Conservation (phyloP, 1,140 invertebrate species). For the Bombus fervidus region DNA sequence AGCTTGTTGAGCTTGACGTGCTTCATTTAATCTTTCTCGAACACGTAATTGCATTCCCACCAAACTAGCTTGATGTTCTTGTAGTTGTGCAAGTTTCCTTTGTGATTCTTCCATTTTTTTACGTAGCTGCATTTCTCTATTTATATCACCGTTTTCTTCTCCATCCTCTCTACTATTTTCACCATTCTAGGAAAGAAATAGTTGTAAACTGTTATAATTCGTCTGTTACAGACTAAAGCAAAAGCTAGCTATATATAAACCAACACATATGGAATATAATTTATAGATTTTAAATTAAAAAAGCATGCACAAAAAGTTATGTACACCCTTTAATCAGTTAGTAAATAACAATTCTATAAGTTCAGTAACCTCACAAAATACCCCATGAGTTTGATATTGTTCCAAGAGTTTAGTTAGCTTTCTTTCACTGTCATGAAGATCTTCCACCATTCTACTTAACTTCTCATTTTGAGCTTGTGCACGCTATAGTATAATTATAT, state of each 20-base stretch:
- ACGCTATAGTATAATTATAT: constrained; percentile 66
- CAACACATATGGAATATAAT: neutral
- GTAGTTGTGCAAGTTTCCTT: constrained; percentile 75
- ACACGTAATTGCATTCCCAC: constrained; percentile 76
- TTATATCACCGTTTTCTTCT: constrained; percentile 64
- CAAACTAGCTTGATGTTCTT: constrained; percentile 77
- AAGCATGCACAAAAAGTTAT: constrained; percentile 20
- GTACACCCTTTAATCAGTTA: neutral
- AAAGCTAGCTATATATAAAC: neutral
- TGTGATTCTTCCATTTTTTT: constrained; percentile 79
- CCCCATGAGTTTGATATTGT: constrained; percentile 73
- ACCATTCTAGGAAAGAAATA: constrained; percentile 67
- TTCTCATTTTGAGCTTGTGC: constrained; percentile 78
- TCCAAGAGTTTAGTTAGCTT: constrained; percentile 78
- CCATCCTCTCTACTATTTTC: constrained; percentile 64
- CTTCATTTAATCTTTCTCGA: constrained; percentile 76
- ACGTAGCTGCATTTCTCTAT: constrained; percentile 68
- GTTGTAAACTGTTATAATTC: neutral
- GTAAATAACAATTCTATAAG: constrained; percentile 7
- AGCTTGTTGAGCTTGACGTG: constrained; percentile 74
- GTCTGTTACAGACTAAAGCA: neutral
- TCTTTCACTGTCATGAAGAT: constrained; percentile 79
- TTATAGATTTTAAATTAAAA: neutral
- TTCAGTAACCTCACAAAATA: constrained; percentile 74
- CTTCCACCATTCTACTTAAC: constrained; percentile 79